A percentile compares a stretch with the other conserved stretches of the same genome.
These are phyloP conservation scores for Rhopalosiphum padi DNA, from an alignment of 1,140 invertebrate genomes.

Conservation along the genomic window DNA sequence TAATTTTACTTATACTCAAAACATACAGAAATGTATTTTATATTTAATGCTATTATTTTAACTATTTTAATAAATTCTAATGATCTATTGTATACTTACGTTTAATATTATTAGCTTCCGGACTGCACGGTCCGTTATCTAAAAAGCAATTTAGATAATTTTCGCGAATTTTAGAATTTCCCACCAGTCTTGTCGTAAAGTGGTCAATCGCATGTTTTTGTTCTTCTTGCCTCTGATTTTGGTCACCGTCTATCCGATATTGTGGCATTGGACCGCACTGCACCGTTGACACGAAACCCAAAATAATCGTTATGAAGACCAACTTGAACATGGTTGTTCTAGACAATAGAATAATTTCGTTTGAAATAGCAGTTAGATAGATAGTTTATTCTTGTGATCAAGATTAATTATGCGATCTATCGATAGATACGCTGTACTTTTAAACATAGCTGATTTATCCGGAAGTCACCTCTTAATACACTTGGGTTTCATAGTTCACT, in stretches of 20 bases:
- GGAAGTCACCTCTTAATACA: slow-evolving; percentile 41
- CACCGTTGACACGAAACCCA: background rate
- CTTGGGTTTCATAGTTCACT: slow-evolving; percentile 34
- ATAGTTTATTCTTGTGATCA: slow-evolving; percentile 16
- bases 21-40: no score
- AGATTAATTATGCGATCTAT: background rate
- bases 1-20: no score
- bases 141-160: slow-evolving; percentile 74
- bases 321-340: background rate
- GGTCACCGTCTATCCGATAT: background rate
- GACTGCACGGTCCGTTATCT: slow-evolving; percentile 72
- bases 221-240: background rate
- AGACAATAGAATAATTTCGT: background rate
- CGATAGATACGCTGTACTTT: slow-evolving; percentile 6
- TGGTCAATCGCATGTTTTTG: slow-evolving; percentile 7
- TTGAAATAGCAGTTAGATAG: background rate
- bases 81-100: slow-evolving; percentile 65
- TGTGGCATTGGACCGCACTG: slow-evolving; percentile 5
- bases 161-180: slow-evolving; percentile 70
- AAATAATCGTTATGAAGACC: background rate
- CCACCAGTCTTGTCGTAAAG: slow-evolving; percentile 40
- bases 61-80: background rate
- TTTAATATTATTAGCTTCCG: slow-evolving; percentile 75
- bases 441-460: background rate
- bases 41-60: background rate